These are phyloP conservation scores for Numenius phaeopus DNA, from an alignment of 2,797 vertebrate genomes.

Conservation along the genomic window DNA sequence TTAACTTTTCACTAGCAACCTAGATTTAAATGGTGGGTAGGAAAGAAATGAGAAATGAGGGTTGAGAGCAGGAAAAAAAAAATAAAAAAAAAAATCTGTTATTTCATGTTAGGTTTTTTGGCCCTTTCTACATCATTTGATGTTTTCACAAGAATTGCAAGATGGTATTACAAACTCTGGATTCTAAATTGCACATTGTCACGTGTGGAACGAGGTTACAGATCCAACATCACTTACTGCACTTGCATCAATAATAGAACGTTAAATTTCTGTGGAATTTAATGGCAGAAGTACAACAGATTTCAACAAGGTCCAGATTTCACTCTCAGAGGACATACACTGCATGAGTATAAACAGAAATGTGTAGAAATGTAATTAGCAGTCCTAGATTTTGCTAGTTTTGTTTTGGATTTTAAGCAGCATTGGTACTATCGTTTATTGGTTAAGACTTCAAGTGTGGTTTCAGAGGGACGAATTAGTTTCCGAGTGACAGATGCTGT, in stretches of 20 bases:
- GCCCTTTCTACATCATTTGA: neutral
- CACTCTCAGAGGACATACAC: neutral
- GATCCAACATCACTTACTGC: neutral
- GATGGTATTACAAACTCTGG: neutral
- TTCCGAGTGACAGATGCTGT: neutral
- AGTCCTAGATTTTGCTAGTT: neutral
- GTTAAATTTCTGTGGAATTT: neutral
- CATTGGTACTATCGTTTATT: neutral
- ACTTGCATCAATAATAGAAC: accelerated
- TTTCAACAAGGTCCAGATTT: neutral
- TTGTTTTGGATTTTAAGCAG: neutral
- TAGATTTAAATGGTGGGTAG: neutral
- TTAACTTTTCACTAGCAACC: neutral
- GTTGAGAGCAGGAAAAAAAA: neutral
- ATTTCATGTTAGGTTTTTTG: neutral
- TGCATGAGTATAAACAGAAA: neutral
- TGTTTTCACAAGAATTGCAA: neutral
- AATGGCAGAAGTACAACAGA: neutral
- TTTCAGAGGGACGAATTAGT: neutral
- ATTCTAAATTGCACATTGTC: neutral
- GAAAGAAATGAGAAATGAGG: neutral
- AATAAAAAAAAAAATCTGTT: neutral
- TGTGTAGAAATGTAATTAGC: neutral
- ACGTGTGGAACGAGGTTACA: neutral
- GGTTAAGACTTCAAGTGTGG: neutral